phyloP scores from a whole-genome alignment of 2,113 vertebrate genomes.

The Orientallactaga bullata region DNA sequence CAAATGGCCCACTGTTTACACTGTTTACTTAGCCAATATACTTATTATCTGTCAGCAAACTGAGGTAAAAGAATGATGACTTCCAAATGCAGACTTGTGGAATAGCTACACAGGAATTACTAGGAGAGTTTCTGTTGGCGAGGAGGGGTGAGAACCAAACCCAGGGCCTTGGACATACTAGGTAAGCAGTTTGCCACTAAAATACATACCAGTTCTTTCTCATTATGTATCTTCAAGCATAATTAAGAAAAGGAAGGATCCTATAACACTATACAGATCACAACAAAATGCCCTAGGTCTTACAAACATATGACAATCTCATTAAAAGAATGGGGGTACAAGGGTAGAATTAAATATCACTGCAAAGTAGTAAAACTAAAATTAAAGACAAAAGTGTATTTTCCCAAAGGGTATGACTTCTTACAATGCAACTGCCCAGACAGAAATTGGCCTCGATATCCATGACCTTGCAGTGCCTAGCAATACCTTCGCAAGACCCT shows the following conservation, averaged over 20 bases:
- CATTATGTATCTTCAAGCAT: not conserved
- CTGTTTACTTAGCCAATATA: not conserved
- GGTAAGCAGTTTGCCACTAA: not conserved
- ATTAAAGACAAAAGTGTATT: not conserved
- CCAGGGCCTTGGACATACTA: not conserved
- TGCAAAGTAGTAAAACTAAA: not conserved
- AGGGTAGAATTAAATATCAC: not conserved
- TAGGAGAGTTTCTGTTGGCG: not conserved
- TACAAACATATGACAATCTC: not conserved
- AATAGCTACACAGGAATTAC: not conserved
- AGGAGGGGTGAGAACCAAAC: not conserved
- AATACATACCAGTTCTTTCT: not conserved
- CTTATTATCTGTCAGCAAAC: conserved; percentile 6
- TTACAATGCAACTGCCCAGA: too few species aligned
- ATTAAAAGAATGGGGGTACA: not conserved
- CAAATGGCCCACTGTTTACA: not conserved
- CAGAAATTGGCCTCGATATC: too few species aligned
- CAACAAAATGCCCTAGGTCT: not conserved
- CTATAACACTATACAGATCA: not conserved
- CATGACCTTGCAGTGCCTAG: too few species aligned
- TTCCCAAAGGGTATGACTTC: too few species aligned
- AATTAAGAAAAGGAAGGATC: not conserved
- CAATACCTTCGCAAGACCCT: too few species aligned
- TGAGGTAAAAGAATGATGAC: not conserved
- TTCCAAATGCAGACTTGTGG: not conserved